These are phyloP conservation scores for Chesias legatella DNA, from an alignment of 2,888 invertebrate species.

Conservation along the genomic window DNA sequence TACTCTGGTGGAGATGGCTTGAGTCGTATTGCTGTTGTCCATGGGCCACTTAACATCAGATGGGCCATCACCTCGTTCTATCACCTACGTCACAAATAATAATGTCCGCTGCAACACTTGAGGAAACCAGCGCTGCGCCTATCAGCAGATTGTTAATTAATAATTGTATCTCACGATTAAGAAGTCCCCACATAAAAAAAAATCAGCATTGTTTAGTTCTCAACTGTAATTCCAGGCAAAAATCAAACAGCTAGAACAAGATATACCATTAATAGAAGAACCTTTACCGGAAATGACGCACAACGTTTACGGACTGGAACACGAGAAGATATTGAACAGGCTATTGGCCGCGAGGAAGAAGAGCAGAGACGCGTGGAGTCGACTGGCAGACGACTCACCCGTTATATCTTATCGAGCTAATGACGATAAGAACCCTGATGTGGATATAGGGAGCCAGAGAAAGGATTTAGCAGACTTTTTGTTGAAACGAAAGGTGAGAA, in stretches of 20 bases:
- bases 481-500: conserved; percentile 67
- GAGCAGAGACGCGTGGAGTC: conserved; percentile 77
- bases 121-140: too few relatives aligned
- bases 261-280: conserved; percentile 52
- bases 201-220: too few relatives aligned
- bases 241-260: conserved; percentile 62
- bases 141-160: too few relatives aligned
- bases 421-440: conserved; percentile 26
- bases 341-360: conserved; percentile 74
- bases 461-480: conserved; percentile 79
- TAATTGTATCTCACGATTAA: too few relatives aligned
- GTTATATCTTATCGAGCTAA: conserved; percentile 57
- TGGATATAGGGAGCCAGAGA: conserved; percentile 54
- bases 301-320: conserved; percentile 85
- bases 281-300: conserved; percentile 85
- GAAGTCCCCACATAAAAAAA: too few relatives aligned
- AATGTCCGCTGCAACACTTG: too few relatives aligned
- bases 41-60: too few relatives aligned
- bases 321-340: conserved; percentile 81
- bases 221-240: conserved; percentile 62
- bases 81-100: too few relatives aligned
- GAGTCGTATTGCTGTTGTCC: too few relatives aligned
- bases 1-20: too few relatives aligned
- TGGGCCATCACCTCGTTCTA: too few relatives aligned
- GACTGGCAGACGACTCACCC: conserved; percentile 36